Evolutionary conservation across 2,797 vertebrate genomes (phyloP), one percentile per base, ranked within the genome.

Genomic region (Trematomus bernacchii): DNA sequence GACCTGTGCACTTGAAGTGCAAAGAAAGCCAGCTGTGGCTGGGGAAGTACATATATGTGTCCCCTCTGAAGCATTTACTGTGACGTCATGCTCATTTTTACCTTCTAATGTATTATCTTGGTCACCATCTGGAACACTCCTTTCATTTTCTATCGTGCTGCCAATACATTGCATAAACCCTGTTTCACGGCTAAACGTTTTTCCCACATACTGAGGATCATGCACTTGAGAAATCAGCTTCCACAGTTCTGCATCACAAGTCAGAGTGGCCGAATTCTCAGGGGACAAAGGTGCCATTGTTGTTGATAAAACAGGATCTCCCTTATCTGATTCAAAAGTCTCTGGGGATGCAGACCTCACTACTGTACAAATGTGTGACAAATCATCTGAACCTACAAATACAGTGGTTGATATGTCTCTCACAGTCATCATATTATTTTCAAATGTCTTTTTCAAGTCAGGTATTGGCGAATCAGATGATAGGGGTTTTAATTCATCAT

Each of bases 121-220:
- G 15, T 72, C 51, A 6, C 75, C 27, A 40, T 57, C 55, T 59
- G 21, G 15, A 59, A n/a, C n/a, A 18, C 10, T 55, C 3, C 3
- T 60, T 44, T 71, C 60, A 66, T 68, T 48, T 15, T 86, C 67
- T 51, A 60, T 15, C 70, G 57, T 74, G 46, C 73, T 85, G n/a
- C 69, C 53, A 59, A 68, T 62, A 57, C 78, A 76, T 46, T 91
- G 57, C 85, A 93, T 76, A 19, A 86, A 83, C 16, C 76, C 78
- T 19, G 83, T 73, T 80, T 90, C 89, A 60, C 58, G 73, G 8
- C 21, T 70, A 40, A 89, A 92, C 4, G 80, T 89, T 83, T 93
- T 83, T 14, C 90, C 91, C 18, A 65, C 76, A 73, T 92, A 94
- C 46, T 93, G 93, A 71, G 89, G 86, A 86, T 94, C 93, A 57